These are phyloP conservation scores for Hexactinellida sp. DNA, from an alignment of 37 sponge, comb jelly and placozoan species.

Conservation along the genomic window DNA sequence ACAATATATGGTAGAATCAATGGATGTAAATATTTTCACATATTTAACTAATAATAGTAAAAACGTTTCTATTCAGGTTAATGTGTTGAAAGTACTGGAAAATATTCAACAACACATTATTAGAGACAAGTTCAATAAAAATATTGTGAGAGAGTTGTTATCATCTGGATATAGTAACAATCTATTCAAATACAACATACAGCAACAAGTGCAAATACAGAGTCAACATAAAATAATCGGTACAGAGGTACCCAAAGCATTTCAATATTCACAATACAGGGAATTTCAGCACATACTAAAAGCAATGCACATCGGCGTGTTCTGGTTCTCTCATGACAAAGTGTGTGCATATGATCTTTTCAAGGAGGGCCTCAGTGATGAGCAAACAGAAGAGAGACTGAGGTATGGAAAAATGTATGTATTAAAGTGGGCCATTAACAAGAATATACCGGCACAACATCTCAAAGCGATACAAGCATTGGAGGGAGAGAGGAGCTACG, in stretches of 20 bases:
- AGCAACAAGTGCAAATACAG: neutral
- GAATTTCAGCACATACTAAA: neutral
- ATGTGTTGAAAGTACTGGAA: neutral
- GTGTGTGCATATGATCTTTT: neutral
- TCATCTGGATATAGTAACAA: neutral
- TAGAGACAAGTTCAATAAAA: neutral
- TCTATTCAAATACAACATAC: constrained; percentile 2
- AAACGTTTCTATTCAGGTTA: neutral
- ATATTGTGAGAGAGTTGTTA: neutral
- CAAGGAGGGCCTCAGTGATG: neutral
- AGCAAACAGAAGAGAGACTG: neutral
- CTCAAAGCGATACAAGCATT: neutral
- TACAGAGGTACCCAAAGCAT: neutral
- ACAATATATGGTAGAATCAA: neutral
- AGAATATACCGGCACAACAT: neutral
- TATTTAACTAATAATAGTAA: neutral
- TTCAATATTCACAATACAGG: neutral
- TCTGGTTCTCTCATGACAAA: neutral
- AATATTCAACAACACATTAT: neutral
- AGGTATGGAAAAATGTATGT: neutral
- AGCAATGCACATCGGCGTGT: neutral
- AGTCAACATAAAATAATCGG: too few species aligned
- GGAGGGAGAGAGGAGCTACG: neutral
- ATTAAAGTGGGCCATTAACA: neutral
- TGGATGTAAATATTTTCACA: neutral